Evolutionary conservation across 2,113 vertebrate species (phyloP), one percentile per base, ranked within the genome.

Genomic region (Pimephales promelas): DNA sequence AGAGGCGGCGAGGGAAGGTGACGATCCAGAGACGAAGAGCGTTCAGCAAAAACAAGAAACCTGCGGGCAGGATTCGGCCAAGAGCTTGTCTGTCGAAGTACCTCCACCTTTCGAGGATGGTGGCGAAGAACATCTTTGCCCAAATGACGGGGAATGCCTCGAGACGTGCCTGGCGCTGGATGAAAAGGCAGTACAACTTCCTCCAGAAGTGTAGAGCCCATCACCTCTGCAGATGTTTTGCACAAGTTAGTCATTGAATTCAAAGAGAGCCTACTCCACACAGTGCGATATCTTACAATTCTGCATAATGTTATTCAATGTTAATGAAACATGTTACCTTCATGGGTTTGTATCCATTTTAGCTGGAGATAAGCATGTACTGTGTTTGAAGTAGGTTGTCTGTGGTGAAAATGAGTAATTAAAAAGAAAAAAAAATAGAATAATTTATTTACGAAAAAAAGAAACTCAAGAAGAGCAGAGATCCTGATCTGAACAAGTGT

Each of bases 171-270:
- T 81, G 52, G 83, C 80, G n/a, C 64, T 74, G 6, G 90, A 87
- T 43, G 89, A 81, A 79, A 87, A 89, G 64, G 87, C 87, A 22
- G 70, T 88, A 79, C 91, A 85, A 54, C 92, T 89, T 86, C 91
- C 90, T 81, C 85, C 91, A 40, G 91, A 94, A 81, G 91, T 91
- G 87, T 94, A 93, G 56, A 85, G 49, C 74, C 84, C 47, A 86
- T 88, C 85, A 81, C 89, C 90, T 90, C 91, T 88, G 93, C 92
- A 92, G 91, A 93, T 90, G 88, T 94, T 95, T 95, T 95, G 94
- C 94, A 95, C 94, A 95, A 93, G 80, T 91, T 89, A 90, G 92
- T 91, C 87, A 88, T 90, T 90, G 85, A 91, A 90, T 91, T 90
- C 89, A 88, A 91, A 91, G 86, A 88, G 89, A 88, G 79, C 56